These are phyloP conservation scores for Acleris emargana DNA, from an alignment of 2,888 invertebrate species.

Conservation along the genomic window DNA sequence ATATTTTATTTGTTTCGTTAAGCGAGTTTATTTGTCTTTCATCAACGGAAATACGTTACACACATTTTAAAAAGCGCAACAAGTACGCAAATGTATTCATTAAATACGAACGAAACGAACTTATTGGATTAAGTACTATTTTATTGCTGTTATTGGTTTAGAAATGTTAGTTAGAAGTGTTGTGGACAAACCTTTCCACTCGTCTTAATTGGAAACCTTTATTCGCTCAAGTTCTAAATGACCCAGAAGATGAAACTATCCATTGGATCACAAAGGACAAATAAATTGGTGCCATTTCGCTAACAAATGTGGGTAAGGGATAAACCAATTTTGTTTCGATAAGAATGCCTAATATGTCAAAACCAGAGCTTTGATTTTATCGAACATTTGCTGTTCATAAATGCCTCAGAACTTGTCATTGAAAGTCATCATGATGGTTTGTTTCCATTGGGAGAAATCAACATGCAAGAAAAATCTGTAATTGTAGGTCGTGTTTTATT, in stretches of 20 bases:
- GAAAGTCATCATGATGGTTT: too few species aligned
- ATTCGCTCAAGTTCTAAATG: conserved; percentile 48
- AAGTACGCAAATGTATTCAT: too few species aligned
- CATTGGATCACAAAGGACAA: conserved; percentile 60
- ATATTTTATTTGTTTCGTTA: too few species aligned
- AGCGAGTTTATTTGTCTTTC: too few species aligned
- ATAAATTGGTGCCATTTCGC: conserved; percentile 66
- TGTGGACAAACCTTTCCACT: conserved; percentile 2
- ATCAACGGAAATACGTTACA: too few species aligned
- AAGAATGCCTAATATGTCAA: conserved; percentile 32
- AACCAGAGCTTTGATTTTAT: conserved; percentile 23
- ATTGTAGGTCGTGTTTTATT: too few species aligned
- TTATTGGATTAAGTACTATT: too few species aligned
- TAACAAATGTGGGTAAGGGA: conserved; percentile 65
- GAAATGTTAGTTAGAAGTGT: neutral
- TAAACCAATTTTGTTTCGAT: conserved; percentile 61
- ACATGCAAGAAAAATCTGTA: too few species aligned
- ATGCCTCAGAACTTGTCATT: too few species aligned
- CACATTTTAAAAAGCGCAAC: too few species aligned
- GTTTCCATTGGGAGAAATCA: too few species aligned
- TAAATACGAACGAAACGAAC: too few species aligned
- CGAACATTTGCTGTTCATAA: neutral
- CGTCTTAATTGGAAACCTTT: conserved; percentile 26
- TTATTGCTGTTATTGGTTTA: neutral
- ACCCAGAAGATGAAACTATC: conserved; percentile 60